Evolutionary conservation across 2,113 vertebrate genomes (phyloP), one percentile per base, ranked within the genome.

Genomic region (Galemys pyrenaicus): DNA sequence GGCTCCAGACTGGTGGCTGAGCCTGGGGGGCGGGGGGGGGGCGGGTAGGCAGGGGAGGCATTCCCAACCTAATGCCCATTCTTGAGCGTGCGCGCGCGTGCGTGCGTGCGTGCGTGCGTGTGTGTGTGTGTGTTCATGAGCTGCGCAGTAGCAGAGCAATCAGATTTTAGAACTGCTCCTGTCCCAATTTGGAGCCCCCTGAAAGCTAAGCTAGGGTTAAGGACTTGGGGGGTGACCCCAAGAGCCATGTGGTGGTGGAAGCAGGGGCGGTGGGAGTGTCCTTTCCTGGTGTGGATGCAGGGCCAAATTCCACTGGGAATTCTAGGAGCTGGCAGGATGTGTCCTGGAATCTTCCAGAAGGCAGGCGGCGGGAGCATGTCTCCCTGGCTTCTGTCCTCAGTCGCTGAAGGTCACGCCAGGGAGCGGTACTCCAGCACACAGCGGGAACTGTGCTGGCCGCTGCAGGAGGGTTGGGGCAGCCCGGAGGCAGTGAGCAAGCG

Each of bases 281-380:
- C 84, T 22, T 60, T 28, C 16, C 24, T 9, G 11, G 16, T 11
- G 24, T 58, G 24, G 22, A n/a, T 11, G n/a, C 44, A 6, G 68
- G 39, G 74, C 39, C 28, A 3, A 7, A 16, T 20, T 32, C 74
- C 80, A 44, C 22, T 2, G 13, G 73, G 56, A 58, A 32, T 24
- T 68, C 79, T 24, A 26, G 60, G 22, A 64, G 68, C 11, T 5
- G 17, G 2, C 3, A 13, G 74, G 22, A 11, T 7, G n/a, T 46
- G 16, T 90, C 19, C 74, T 22, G 22, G 83, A 67, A 62, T 17
- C 35, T 44, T 49, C 67, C n/a, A 32, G 32, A 30, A 44, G 64
- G 15, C 0, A 1, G 39, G n/a, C 46, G 12, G 26, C 0, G 4
- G 4, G 28, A 20, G 1, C 8, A 9, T 5, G 1, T 12, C 37